Percentiles rank a stretch among this genome's conserved stretches.
Evolutionary conservation across 2,888 invertebrate species (phyloP).

Genomic region (Pseudococcus viburni): DNA sequence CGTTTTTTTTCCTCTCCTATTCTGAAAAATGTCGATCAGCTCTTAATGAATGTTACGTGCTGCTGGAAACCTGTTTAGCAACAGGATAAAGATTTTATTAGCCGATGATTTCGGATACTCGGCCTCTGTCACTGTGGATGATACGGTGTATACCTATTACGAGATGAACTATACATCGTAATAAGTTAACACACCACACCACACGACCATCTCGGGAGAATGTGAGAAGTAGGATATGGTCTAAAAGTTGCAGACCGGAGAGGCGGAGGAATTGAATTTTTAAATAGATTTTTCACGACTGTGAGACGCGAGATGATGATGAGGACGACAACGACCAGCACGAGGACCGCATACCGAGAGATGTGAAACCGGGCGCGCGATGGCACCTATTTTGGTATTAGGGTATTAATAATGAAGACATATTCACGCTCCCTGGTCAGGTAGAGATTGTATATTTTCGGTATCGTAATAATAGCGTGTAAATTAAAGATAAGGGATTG

Average conservation of each 20-base stretch:
- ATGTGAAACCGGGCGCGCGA: constrained; percentile 26
- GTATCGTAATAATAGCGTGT: constrained; percentile 32
- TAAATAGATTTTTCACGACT: constrained; percentile 26
- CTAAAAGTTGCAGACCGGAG: background rate
- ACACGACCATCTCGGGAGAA: background rate
- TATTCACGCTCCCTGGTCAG: constrained; percentile 43
- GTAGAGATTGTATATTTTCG: constrained; percentile 9
- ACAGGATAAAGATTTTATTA: constrained; percentile 39
- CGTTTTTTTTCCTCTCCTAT: background rate
- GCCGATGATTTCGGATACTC: constrained; percentile 34
- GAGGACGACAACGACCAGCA: background rate
- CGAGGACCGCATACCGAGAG: constrained; percentile 36
- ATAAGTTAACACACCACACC: background rate
- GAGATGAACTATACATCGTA: constrained; percentile 1
- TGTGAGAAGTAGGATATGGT: background rate
- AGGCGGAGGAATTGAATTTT: constrained; percentile 6
- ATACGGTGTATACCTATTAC: background rate
- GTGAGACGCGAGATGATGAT: background rate
- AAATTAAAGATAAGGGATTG: constrained; percentile 39
- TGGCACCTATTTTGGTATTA: constrained; percentile 39
- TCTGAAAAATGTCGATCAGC: constrained; percentile 36
- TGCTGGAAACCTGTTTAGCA: constrained; percentile 36
- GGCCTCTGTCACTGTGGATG: background rate
- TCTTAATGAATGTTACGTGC: constrained; percentile 37
- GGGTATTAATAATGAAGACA: constrained; percentile 43